Conservation (phyloP, 1,140 invertebrate genomes). For the Agrypnia vestita region DNA sequence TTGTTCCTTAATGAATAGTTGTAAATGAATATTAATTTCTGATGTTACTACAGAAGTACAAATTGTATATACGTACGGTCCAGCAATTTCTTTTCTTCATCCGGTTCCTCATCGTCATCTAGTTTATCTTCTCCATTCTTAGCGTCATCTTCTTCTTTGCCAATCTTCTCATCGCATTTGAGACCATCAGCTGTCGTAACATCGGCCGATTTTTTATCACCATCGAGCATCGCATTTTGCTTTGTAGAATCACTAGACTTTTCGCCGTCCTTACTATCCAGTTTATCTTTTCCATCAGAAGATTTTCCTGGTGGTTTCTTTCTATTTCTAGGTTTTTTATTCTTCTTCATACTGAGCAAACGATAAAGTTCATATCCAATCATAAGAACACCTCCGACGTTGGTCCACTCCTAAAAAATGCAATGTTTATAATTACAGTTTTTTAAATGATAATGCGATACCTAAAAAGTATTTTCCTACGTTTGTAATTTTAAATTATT, state of each 20-base stretch:
- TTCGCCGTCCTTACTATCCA: slow-evolving; percentile 21
- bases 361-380: slow-evolving; percentile 98
- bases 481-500: too few species aligned
- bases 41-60: too few species aligned
- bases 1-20: too few species aligned
- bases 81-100: slow-evolving; percentile 88
- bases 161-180: slow-evolving; percentile 59
- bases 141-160: slow-evolving; percentile 65
- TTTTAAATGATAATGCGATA: too few species aligned
- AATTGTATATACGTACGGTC: slow-evolving; percentile 76
- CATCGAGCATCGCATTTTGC: not conserved
- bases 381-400: slow-evolving; percentile 92
- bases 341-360: slow-evolving; percentile 87
- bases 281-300: slow-evolving; percentile 46
- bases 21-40: too few species aligned
- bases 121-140: slow-evolving; percentile 63
- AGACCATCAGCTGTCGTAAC: slow-evolving; percentile 64
- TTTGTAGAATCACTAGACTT: slow-evolving; percentile 41
- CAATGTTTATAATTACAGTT: not conserved
- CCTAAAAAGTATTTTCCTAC: too few species aligned
- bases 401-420: slow-evolving; percentile 84
- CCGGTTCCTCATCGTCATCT: slow-evolving; percentile 70
- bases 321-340: slow-evolving; percentile 75
- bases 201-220: slow-evolving; percentile 31
- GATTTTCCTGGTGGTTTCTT: slow-evolving; percentile 62